Evolutionary conservation across 2,888 invertebrate genomes (phyloP).

Genomic region (Chouioia cunea): DNA sequence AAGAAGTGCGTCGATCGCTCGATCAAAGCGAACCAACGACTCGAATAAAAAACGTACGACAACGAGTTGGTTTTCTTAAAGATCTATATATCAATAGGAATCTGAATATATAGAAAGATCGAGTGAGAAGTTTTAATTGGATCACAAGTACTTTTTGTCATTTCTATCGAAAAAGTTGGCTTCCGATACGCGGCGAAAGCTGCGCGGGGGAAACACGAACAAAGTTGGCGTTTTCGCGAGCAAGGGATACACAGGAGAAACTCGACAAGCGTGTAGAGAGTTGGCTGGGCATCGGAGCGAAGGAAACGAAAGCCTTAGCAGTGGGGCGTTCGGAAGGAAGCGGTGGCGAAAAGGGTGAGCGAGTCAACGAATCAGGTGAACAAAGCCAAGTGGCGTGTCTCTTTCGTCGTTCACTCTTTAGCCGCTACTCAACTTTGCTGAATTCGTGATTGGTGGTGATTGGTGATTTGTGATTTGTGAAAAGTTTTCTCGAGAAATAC

Average conservation of each 20-base stretch:
- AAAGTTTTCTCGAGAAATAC: slow-evolving; percentile 51
- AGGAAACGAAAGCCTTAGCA: slow-evolving; percentile 21
- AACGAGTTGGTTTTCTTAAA: slow-evolving; percentile 37
- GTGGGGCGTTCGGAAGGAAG: slow-evolving; percentile 12
- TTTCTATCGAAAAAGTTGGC: slow-evolving; percentile 15
- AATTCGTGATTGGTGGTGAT: no score
- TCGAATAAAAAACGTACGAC: slow-evolving; percentile 35
- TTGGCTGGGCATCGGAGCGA: slow-evolving; percentile 26
- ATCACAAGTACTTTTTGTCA: slow-evolving; percentile 34
- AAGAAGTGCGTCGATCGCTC: slow-evolving; percentile 6
- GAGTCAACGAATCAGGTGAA: slow-evolving; percentile 33
- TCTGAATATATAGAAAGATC: slow-evolving; percentile 41
- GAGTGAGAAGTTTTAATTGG: slow-evolving; percentile 43
- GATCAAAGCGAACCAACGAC: no score
- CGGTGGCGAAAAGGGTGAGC: slow-evolving; percentile 39
- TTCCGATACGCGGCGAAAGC: slow-evolving; percentile 8
- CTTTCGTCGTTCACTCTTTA: slow-evolving; percentile 18
- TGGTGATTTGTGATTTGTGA: slow-evolving; percentile 43
- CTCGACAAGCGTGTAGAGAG: slow-evolving; percentile 42
- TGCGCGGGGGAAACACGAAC: slow-evolving; percentile 16
- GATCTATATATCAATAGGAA: slow-evolving; percentile 35
- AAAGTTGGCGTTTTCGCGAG: slow-evolving; percentile 5
- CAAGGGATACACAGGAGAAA: slow-evolving; percentile 30
- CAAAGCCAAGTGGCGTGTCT: slow-evolving; percentile 31
- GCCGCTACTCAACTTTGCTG: no score